phyloP scores from a whole-genome alignment of 1,140 invertebrate species.

The Saccostrea glomerata region DNA sequence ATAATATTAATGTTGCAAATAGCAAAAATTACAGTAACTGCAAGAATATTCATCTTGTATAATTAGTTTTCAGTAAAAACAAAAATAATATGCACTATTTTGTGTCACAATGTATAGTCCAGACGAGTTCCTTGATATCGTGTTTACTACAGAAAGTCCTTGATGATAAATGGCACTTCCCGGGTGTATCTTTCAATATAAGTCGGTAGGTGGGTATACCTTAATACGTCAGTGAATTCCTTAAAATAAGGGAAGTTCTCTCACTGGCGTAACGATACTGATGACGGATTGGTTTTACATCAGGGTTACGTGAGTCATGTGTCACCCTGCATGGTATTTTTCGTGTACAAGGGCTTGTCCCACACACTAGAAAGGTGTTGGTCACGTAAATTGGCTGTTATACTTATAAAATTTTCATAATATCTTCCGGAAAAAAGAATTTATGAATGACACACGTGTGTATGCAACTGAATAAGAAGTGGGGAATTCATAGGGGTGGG shows the following conservation, averaged over 20 bases:
- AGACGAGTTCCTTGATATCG: background rate
- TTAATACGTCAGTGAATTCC: constrained; percentile 13
- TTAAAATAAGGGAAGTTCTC: constrained; percentile 2
- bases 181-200: constrained; percentile 22
- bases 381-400: background rate
- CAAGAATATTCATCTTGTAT: background rate
- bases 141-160: background rate
- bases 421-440: constrained; percentile 4
- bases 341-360: background rate
- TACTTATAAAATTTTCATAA: constrained; percentile 6
- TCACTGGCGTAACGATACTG: background rate
- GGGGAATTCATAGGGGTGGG: background rate
- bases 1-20: background rate
- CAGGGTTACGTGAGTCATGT: background rate
- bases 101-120: background rate
- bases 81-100: background rate
- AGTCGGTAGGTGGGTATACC: background rate
- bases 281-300: constrained; percentile 4
- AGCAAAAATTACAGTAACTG: background rate
- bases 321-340: constrained; percentile 1
- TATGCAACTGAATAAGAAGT: background rate
- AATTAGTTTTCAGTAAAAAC: background rate
- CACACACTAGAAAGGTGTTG: background rate
- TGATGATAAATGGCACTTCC: background rate
- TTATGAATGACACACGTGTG: constrained; percentile 1